Evolutionary conservation across 2,113 vertebrate genomes (phyloP), one percentile per base, ranked within the genome.

Genomic region (Semicossyphus pulcher): DNA sequence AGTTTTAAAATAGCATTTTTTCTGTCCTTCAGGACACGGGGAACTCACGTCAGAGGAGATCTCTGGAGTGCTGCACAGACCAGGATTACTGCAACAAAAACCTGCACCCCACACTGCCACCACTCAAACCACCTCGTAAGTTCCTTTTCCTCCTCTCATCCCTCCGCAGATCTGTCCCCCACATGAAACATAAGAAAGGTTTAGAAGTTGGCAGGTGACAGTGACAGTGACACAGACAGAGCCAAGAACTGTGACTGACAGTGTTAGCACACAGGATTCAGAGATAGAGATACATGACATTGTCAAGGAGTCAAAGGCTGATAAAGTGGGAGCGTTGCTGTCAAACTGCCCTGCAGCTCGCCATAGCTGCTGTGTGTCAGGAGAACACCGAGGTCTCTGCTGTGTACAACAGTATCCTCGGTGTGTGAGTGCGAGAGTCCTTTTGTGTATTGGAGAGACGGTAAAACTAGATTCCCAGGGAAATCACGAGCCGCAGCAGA

Each of bases 71-170:
- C 87, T 99, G 97, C 59, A 96, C 96, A 8, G 96, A 97, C 51
- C 92, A 95, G 78, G 95, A 99, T 81, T 97, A 95, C 86, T 99
- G 97, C 78, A 99, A 99, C 80, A 93, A 90, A 86, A 94, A 97
- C 76, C 94, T 99, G 2, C 95, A 96, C 64, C 97, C 97, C 1
- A 98, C 96, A 0, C 87, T 99, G 75, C 96, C 97, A 1, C 96
- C 97, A 0, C 88, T 96, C 75, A 95, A 95, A 76, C 94, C 92
- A 5, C 89, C 92, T 86, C 94, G 97, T 98, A 91, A 93, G 91
- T 84, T 4, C 34, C 25, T 71, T 53, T 37, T 7, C 60, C 20
- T 47, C 7, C 61, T 29, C 25, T 41, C 49, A 31, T 49, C 32
- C 49, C 12, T 65, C 20, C 21, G 2, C 36, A n/a, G 8, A 12